Conservation (phyloP, 2,797 vertebrate species). For the Galaxias olidus region DNA sequence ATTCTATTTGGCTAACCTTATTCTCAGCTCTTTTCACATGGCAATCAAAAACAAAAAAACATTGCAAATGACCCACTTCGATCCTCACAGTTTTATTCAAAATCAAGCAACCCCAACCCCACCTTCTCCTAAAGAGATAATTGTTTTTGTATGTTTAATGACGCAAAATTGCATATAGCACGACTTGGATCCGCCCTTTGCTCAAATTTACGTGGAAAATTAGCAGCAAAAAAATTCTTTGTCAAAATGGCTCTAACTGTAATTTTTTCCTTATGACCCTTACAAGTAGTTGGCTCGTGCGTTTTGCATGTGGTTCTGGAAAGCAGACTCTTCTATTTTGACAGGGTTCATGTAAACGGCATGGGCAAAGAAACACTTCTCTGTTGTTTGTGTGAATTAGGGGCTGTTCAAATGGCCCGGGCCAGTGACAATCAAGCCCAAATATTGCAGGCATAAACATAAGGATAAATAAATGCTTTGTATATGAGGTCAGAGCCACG, state of each 20-base stretch:
- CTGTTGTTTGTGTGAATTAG: constrained; percentile 75
- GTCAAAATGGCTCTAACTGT: background rate
- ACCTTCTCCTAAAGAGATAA: constrained; percentile 11
- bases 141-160: constrained; percentile 33
- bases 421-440: constrained; percentile 62
- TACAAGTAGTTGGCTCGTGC: constrained; percentile 40
- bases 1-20: constrained; percentile 48
- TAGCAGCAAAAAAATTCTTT: constrained; percentile 66
- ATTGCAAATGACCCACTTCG: constrained; percentile 72
- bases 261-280: constrained; percentile 30
- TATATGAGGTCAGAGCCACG: constrained; percentile 73
- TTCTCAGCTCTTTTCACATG: constrained; percentile 51
- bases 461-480: constrained; percentile 74
- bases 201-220: constrained; percentile 59
- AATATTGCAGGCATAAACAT: constrained; percentile 63
- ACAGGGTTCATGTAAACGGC: constrained; percentile 75
- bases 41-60: constrained; percentile 66
- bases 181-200: constrained; percentile 36
- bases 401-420: constrained; percentile 71
- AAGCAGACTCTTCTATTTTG: constrained; percentile 67
- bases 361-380: constrained; percentile 80
- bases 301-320: constrained; percentile 43
- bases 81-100: constrained; percentile 73
- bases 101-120: constrained; percentile 43
- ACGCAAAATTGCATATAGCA: constrained; percentile 50